Percentiles rank a stretch among this genome's conserved stretches.
phyloP scores from a whole-genome alignment of 2,888 invertebrate genomes.

The Limnephilus marmoratus region DNA sequence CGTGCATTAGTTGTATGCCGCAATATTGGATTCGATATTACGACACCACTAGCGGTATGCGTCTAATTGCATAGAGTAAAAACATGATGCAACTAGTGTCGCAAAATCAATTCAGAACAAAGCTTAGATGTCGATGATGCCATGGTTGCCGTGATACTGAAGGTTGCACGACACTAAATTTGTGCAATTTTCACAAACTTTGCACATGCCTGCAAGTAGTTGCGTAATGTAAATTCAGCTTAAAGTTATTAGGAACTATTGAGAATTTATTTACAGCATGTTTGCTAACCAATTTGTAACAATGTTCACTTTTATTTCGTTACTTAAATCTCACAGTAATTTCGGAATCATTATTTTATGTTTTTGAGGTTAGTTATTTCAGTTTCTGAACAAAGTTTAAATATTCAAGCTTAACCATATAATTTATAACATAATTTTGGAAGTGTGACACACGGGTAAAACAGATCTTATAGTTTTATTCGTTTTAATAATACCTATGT shows the following conservation, averaged over 20 bases:
- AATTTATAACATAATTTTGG: not conserved
- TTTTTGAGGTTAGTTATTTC: not conserved
- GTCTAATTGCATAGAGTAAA: too few relatives aligned
- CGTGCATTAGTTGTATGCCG: too few relatives aligned
- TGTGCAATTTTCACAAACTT: too few relatives aligned
- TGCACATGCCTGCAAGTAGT: too few relatives aligned
- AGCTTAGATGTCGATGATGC: too few relatives aligned
- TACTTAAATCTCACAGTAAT: not conserved
- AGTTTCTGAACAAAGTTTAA: conserved; percentile 1
- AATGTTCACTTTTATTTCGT: not conserved
- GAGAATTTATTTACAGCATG: not conserved
- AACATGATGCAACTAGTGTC: too few relatives aligned
- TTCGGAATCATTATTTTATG: not conserved
- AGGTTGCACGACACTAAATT: too few relatives aligned
- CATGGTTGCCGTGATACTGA: too few relatives aligned
- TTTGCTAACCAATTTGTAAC: not conserved
- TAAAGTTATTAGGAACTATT: not conserved
- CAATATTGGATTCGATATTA: too few relatives aligned
- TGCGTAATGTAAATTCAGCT: too few relatives aligned
- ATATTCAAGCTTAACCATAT: not conserved
- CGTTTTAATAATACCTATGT: not conserved
- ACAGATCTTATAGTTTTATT: conserved; percentile 26
- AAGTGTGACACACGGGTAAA: not conserved
- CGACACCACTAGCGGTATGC: too few relatives aligned
- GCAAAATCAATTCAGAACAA: too few relatives aligned